These are phyloP conservation scores for Pseudoatta argentina DNA, from an alignment of 1,140 invertebrate species.

Conservation along the genomic window DNA sequence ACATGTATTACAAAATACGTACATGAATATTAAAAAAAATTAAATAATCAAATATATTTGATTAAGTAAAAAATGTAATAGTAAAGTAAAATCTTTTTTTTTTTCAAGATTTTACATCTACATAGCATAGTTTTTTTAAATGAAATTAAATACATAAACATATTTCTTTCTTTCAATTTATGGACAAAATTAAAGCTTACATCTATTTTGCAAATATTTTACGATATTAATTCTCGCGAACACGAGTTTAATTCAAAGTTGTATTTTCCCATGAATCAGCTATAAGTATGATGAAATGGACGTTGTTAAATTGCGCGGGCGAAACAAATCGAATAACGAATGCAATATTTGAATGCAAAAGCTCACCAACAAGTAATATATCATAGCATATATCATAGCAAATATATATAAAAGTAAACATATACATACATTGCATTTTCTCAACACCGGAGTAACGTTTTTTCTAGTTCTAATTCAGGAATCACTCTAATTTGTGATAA, in stretches of 20 bases:
- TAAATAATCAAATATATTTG: conserved; percentile 19
- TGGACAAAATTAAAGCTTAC: background rate
- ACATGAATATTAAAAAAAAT: background rate
- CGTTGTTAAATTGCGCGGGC: conserved; percentile 25
- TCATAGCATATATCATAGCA: background rate
- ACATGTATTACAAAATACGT: background rate
- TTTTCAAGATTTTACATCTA: background rate
- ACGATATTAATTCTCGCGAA: background rate
- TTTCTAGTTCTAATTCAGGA: background rate
- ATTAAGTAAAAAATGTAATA: background rate
- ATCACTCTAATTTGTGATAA: background rate
- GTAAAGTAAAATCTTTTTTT: background rate
- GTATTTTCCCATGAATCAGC: conserved; percentile 1
- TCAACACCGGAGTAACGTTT: background rate
- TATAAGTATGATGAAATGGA: background rate
- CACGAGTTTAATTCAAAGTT: background rate
- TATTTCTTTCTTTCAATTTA: background rate
- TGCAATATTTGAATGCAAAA: conserved; percentile 42
- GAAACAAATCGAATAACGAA: conserved; percentile 38
- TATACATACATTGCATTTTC: background rate
- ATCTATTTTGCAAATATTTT: conserved; percentile 16
- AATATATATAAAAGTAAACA: background rate
- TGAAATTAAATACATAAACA: conserved; percentile 25
- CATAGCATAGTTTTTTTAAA: background rate
- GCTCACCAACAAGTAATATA: background rate